Evolutionary conservation across 2,888 invertebrate species (phyloP).

Genomic region (Plutella xylostella): DNA sequence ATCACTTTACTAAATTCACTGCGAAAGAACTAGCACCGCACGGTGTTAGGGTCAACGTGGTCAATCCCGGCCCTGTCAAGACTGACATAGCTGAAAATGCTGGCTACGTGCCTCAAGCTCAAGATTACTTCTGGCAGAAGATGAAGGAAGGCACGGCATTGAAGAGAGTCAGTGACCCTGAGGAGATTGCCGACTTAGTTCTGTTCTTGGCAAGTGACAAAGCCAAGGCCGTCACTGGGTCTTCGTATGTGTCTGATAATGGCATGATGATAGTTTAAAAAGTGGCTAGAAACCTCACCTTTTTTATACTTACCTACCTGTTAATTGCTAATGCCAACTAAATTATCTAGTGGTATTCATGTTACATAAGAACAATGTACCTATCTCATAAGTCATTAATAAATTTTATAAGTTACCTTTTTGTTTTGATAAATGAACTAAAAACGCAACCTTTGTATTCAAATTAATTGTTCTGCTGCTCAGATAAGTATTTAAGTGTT

Average conservation of each 20-base stretch:
- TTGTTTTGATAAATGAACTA: too few relatives aligned
- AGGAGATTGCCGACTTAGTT: conserved; percentile 25
- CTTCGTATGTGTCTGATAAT: conserved; percentile 20
- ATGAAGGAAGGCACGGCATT: conserved; percentile 1
- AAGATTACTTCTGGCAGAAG: conserved; percentile 1
- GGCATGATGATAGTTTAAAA: conserved; percentile 15
- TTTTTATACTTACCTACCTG: too few relatives aligned
- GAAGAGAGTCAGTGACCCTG: neutral
- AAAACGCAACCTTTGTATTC: too few relatives aligned
- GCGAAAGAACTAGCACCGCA: conserved; percentile 59
- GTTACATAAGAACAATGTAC: too few relatives aligned
- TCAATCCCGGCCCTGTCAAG: conserved; percentile 74
- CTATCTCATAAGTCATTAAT: too few relatives aligned
- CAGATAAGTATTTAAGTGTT: too few relatives aligned
- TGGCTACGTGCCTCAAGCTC: conserved; percentile 11
- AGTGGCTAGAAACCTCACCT: too few relatives aligned
- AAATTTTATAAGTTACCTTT: too few relatives aligned
- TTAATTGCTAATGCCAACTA: too few relatives aligned
- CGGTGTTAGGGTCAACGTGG: conserved; percentile 12
- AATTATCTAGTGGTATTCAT: too few relatives aligned
- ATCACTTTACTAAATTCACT: conserved; percentile 78
- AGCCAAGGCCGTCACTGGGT: conserved; percentile 20
- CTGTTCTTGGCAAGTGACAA: conserved; percentile 26
- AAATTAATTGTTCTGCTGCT: too few relatives aligned
- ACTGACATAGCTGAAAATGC: conserved; percentile 40